phyloP scores from a whole-genome alignment of 2,797 vertebrate species.

The Nothura maculosa region DNA sequence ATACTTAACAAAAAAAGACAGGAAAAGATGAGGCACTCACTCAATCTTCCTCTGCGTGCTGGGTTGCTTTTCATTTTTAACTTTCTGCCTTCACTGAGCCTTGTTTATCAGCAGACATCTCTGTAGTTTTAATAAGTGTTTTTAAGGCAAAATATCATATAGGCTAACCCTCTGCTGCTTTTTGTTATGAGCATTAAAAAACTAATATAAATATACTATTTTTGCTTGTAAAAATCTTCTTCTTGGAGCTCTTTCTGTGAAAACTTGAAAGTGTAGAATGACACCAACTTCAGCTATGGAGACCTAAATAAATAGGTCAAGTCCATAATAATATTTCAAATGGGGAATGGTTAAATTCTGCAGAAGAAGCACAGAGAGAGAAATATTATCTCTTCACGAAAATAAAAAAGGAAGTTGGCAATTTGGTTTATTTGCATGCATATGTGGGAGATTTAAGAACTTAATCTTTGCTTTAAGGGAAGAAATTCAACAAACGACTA shows the following conservation, averaged over 20 bases:
- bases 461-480: conserved; percentile 7
- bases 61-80: not conserved
- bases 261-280: not conserved
- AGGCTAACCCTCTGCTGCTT: not conserved
- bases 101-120: not conserved
- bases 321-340: not conserved
- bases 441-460: not conserved
- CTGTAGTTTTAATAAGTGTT: not conserved
- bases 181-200: not conserved
- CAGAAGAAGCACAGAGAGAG: not conserved
- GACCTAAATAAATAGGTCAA: not conserved
- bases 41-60: not conserved
- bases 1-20: not conserved
- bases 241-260: not conserved
- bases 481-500: not conserved
- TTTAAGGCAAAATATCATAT: not conserved
- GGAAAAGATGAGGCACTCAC: not conserved
- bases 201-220: not conserved
- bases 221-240: not conserved
- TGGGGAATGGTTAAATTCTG: not conserved
- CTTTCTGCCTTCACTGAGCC: not conserved
- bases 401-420: not conserved
- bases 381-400: not conserved
- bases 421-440: not conserved
- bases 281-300: not conserved